Evolutionary conservation across 2,113 vertebrate species (phyloP).

Genomic region (Lampris incognitus): DNA sequence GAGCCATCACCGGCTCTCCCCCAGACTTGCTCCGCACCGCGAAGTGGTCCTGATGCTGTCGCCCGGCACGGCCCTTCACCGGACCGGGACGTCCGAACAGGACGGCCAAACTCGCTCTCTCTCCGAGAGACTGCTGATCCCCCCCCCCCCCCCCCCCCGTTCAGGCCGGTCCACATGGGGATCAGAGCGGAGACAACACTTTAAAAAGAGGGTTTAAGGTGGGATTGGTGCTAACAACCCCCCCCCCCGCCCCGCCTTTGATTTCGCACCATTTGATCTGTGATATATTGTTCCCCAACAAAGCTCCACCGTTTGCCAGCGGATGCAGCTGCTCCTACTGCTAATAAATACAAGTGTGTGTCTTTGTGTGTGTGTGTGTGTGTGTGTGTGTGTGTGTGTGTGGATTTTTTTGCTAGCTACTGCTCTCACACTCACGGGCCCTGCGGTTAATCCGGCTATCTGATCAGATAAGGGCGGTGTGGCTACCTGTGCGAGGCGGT

Average conservation of each 20-base stretch:
- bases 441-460: conserved; percentile 86
- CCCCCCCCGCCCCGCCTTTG: conserved; percentile 76
- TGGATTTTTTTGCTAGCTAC: conserved; percentile 16
- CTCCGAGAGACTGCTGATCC: conserved; percentile 74
- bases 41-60: conserved; percentile 58
- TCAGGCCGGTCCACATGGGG: conserved; percentile 60
- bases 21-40: conserved; percentile 32
- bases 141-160: conserved; percentile 69
- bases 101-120: conserved; percentile 65
- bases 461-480: conserved; percentile 86
- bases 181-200: conserved; percentile 77
- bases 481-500: conserved; percentile 86
- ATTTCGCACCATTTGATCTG: conserved; percentile 81
- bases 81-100: neutral
- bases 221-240: conserved; percentile 73
- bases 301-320: conserved; percentile 83
- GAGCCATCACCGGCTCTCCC: too few relatives aligned
- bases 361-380: neutral
- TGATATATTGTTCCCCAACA: conserved; percentile 85
- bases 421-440: conserved; percentile 71
- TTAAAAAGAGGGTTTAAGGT: conserved; percentile 71
- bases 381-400: conserved; percentile 38
- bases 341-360: conserved; percentile 77
- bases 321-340: conserved; percentile 87
- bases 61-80: conserved; percentile 74